Evolutionary conservation across 2,113 vertebrate genomes (phyloP).

Genomic region (Rhinoderma darwinii): DNA sequence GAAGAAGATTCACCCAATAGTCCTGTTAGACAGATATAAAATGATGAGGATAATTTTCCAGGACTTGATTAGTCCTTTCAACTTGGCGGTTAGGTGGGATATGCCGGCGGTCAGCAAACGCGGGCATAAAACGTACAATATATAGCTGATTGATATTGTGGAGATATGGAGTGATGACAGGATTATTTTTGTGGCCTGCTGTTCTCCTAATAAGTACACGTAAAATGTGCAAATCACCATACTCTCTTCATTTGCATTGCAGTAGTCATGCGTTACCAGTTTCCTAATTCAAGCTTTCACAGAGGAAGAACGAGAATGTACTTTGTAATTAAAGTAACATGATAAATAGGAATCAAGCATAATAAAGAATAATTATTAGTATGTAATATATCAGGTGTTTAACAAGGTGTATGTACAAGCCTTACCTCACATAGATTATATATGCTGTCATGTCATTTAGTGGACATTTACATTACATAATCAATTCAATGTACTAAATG

Average conservation of each 20-base stretch:
- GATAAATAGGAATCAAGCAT: conserved; percentile 9
- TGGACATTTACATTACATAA: neutral
- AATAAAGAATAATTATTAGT: conserved; percentile 14
- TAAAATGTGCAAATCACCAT: neutral
- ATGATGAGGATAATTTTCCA: too few relatives aligned
- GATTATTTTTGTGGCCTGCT: neutral
- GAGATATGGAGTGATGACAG: neutral
- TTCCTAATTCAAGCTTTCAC: neutral
- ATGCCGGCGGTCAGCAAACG: too few relatives aligned
- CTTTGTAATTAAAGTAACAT: neutral
- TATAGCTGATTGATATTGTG: neutral
- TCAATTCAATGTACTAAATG: neutral
- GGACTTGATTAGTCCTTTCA: too few relatives aligned
- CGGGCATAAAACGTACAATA: too few relatives aligned
- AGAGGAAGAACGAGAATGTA: conserved; percentile 2
- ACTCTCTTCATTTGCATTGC: neutral
- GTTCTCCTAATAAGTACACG: neutral
- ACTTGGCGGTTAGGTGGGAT: too few relatives aligned
- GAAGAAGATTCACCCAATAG: too few relatives aligned
- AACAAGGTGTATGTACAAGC: neutral
- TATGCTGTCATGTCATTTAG: neutral
- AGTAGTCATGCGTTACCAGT: neutral
- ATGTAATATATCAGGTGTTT: conserved; percentile 3
- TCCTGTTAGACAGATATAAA: too few relatives aligned
- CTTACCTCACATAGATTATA: neutral